Percentiles rank a stretch among this genome's conserved stretches.
Evolutionary conservation across 2,113 vertebrate species (phyloP).

Genomic region (Syngnathoides biaculeatus): DNA sequence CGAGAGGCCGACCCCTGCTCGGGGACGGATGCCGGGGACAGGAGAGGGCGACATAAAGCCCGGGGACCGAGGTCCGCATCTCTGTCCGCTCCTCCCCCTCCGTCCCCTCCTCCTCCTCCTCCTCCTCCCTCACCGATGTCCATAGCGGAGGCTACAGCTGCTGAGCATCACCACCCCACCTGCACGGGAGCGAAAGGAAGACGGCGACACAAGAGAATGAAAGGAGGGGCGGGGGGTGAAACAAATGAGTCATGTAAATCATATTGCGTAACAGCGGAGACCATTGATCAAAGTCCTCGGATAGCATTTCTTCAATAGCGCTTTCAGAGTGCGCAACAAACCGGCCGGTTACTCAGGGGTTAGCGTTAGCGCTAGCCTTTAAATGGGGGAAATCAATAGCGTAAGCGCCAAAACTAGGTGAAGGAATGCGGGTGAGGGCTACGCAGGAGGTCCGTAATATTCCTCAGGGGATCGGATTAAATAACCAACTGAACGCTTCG

Average conservation of each 20-base stretch:
- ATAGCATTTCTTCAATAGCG: conserved; percentile 67
- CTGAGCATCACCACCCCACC: conserved; percentile 86
- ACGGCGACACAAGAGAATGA: conserved; percentile 31
- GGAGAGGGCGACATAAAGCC: conserved; percentile 76
- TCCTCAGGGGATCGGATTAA: conserved; percentile 70
- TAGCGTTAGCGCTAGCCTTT: conserved; percentile 69
- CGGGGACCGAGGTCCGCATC: conserved; percentile 66
- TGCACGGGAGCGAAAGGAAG: conserved; percentile 54
- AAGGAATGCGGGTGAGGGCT: conserved; percentile 70
- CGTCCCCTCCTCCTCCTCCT: conserved; percentile 73
- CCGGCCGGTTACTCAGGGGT: conserved; percentile 67
- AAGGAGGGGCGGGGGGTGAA: conserved; percentile 23
- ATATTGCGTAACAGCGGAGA: conserved; percentile 63
- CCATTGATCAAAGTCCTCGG: conserved; percentile 66
- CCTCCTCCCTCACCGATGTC: conserved; percentile 77
- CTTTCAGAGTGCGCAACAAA: conserved; percentile 60
- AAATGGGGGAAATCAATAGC: conserved; percentile 75
- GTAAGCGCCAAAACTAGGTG: conserved; percentile 69
- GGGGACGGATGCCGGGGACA: conserved; percentile 83
- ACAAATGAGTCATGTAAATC: conserved; percentile 64
- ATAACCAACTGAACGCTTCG: conserved; percentile 66
- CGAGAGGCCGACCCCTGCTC: conserved; percentile 78
- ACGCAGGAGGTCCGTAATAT: conserved; percentile 69
- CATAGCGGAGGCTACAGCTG: conserved; percentile 88
- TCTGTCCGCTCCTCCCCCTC: conserved; percentile 73